A percentile compares a stretch with the other conserved stretches of the same genome.
Conservation (phyloP, 2,113 vertebrate genomes). For the Sphaerodactylus townsendi region DNA sequence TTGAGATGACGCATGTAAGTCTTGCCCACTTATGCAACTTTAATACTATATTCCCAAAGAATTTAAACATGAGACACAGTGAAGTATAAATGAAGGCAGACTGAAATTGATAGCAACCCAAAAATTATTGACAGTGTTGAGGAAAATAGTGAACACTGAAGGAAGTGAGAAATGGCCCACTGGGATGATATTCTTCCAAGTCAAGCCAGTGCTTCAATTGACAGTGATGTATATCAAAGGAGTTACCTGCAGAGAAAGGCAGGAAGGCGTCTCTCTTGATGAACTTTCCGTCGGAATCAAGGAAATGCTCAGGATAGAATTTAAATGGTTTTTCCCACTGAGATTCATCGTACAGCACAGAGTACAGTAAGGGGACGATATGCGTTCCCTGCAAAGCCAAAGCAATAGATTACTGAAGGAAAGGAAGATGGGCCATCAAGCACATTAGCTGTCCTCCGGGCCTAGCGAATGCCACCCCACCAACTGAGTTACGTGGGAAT, state of each 20-base stretch:
- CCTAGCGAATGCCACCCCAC: neutral
- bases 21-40: too few relatives aligned
- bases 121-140: too few relatives aligned
- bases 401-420: neutral
- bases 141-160: too few relatives aligned
- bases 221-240: neutral
- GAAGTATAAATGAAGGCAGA: too few relatives aligned
- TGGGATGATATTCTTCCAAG: too few relatives aligned
- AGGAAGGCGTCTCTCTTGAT: constrained; percentile 76
- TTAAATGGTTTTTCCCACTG: constrained; percentile 70
- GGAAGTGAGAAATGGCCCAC: too few relatives aligned
- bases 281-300: constrained; percentile 66
- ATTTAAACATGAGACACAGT: too few relatives aligned
- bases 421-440: neutral
- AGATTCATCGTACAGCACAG: constrained; percentile 67
- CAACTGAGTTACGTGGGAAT: too few relatives aligned
- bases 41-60: too few relatives aligned
- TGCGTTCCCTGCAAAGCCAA: constrained; percentile 56
- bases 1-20: too few relatives aligned
- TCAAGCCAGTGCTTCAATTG: neutral
- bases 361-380: constrained; percentile 56
- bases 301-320: constrained; percentile 76
- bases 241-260: constrained; percentile 73
- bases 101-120: too few relatives aligned
- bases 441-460: neutral